These are phyloP conservation scores for Pheosia tremula DNA, from an alignment of 2,888 invertebrate genomes.

Conservation along the genomic window DNA sequence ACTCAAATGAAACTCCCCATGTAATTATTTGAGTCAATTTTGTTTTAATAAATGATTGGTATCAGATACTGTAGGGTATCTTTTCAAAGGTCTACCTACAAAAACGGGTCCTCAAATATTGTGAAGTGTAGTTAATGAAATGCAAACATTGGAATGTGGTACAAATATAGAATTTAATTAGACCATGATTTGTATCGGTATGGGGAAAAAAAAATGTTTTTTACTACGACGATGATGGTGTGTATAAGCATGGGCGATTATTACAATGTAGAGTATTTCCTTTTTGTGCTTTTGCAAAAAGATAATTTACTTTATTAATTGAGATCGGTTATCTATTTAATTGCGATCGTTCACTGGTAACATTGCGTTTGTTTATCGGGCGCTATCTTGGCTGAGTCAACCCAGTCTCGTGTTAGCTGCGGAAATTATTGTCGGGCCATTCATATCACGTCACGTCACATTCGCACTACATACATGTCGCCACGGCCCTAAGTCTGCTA, in stretches of 20 bases:
- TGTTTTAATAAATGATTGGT: background rate
- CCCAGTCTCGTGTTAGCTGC: slow-evolving; percentile 19
- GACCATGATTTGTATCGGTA: background rate
- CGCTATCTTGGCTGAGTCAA: slow-evolving; percentile 21
- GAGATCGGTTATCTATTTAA: background rate
- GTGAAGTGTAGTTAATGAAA: background rate
- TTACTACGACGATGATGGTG: background rate
- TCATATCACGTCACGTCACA: too few relatives aligned
- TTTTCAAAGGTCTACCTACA: too few relatives aligned
- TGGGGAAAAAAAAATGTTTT: background rate
- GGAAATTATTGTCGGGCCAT: background rate
- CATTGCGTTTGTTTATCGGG: background rate
- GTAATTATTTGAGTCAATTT: too few relatives aligned
- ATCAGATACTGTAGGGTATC: too few relatives aligned
- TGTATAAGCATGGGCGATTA: background rate
- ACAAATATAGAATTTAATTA: slow-evolving; percentile 7
- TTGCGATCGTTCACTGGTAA: background rate
- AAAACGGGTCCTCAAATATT: background rate
- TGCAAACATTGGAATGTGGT: background rate
- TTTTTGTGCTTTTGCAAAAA: slow-evolving; percentile 30
- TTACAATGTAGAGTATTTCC: slow-evolving; percentile 25
- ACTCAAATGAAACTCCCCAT: too few relatives aligned
- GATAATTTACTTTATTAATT: slow-evolving; percentile 21
- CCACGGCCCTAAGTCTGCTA: too few relatives aligned
- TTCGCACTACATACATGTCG: too few relatives aligned